Base-by-base conservation (phyloP, 2,797 vertebrate species). In the Kryptopterus vitreolus region DNA sequence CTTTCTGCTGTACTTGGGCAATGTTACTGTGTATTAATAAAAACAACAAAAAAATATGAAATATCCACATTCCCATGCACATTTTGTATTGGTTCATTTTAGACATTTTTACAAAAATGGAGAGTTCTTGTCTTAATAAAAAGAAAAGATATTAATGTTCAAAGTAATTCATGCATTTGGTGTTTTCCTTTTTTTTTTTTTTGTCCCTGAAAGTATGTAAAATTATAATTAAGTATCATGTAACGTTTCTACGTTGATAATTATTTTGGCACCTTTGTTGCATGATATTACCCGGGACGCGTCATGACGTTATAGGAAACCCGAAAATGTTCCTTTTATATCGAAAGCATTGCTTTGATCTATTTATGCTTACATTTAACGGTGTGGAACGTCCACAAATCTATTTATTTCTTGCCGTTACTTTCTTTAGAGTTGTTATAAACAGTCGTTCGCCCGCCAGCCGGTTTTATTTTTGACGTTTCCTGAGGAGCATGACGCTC, bases 121-220 rank as follows among this genome's bases (percentile, higher is more conserved):
- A 96, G 96, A 96, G 94, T 98, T 98, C 96, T 97, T 98, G 97
- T 98, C 97, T 98, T 98, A 97, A 98, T 98, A 98, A 98, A 98
- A 95, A 87, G 82, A 96, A 97, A 95, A 96, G 94, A 94, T 94
- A 94, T 98, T 96, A 98, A 98, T 98, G 97, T 98, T 96, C 94
- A 92, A 96, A 96, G 90, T 91, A 90, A 91, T 81, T 81, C 59
- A 89, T 87, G 88, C 90, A 84, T 88, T 68, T 72, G 53, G 57
- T 80, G 59, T 90, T 89, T 77, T 68, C 35, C 33, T 78, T 24
- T n/a, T 63, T 20, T 35, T 76, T 33, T 70, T 57, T 57, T 73
- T 55, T 29, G 2, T 68, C 18, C n/a, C 13, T 57, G 20, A 57
- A 70, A 70, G 13, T 52, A 12, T 70, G 26, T 18, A 52, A 52